Base-by-base conservation (phyloP, 2,888 invertebrate genomes). In the Mylabris sibirica region DNA sequence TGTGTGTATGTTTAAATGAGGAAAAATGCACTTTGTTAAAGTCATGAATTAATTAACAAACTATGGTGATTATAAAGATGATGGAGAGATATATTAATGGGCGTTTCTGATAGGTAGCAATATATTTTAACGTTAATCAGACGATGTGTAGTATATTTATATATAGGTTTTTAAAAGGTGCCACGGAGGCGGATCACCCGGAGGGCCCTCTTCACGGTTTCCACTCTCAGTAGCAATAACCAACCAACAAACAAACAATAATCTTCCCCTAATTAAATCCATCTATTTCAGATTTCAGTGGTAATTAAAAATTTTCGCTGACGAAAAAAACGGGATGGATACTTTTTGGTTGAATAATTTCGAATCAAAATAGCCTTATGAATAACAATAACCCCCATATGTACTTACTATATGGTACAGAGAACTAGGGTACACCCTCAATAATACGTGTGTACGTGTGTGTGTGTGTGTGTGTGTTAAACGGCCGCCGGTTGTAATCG, bases 61-160 rank as follows among this genome's bases (percentile, higher is more conserved):
- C 11, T 41, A 41, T 14, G 14, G n/a, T 41, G 41, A 41, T 41
- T 41, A 41, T 41, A 20, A 49, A 17, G 49, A 49, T 49, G 20
- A 49, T 49, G 49, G 49, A 57, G 62, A 72, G 70, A 70, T 68
- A 71, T 71, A 74, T 65, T 69, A 30, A 75, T 78, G 76, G 78
- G 78, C 78, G 78, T 76, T 75, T 64, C 76, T 73, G 75, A 75
- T 75, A 73, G 71, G 71, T 60, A 71, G 78, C 74, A 74, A 77
- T 78, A 77, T 77, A 49, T 49, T 49, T 49, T 49, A 14, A 49
- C 44, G 49, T 49, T 49, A 49, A 49, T 49, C 49, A 49, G 49
- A 22, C 2, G 49, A 49, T 22, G 49, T 49, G 30, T 30, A 30
- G 4, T 30, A 30, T 30, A 30, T 30, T 30, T 30, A 30, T 30